Evolutionary conservation across 2,888 invertebrate genomes (phyloP).

Genomic region (Alsophila aescularia): DNA sequence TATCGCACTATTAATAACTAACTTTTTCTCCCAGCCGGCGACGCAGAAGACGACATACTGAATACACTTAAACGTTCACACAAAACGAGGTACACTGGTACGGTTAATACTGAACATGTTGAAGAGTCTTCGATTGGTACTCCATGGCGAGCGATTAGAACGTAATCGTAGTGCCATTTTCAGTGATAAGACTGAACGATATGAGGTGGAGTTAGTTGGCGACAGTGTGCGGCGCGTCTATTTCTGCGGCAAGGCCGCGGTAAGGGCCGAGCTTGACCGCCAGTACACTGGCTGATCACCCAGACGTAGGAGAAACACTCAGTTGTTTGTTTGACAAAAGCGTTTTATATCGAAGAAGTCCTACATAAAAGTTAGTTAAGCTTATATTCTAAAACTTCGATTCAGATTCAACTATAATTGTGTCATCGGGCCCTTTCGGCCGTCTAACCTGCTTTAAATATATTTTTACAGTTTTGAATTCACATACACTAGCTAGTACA

Average conservation of each 20-base stretch:
- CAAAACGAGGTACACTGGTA: constrained; percentile 57
- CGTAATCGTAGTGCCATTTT: constrained; percentile 79
- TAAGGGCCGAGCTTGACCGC: constrained; percentile 63
- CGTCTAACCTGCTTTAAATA: too few relatives aligned
- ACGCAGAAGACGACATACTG: constrained; percentile 75
- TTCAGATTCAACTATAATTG: too few relatives aligned
- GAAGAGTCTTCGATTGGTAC: constrained; percentile 64
- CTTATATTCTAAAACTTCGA: too few relatives aligned
- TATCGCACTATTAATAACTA: constrained; percentile 64
- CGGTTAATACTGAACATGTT: constrained; percentile 56
- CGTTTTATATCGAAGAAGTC: too few relatives aligned
- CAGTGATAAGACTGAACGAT: constrained; percentile 74
- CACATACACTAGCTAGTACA: too few relatives aligned
- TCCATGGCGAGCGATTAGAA: constrained; percentile 63
- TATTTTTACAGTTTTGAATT: too few relatives aligned
- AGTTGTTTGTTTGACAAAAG: neutral
- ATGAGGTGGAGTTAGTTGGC: constrained; percentile 67
- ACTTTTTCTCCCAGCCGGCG: constrained; percentile 71
- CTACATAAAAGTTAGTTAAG: too few relatives aligned
- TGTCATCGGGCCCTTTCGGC: too few relatives aligned
- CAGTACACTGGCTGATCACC: constrained; percentile 21
- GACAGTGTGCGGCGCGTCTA: constrained; percentile 64
- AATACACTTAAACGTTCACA: constrained; percentile 62
- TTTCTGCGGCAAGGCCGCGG: constrained; percentile 73
- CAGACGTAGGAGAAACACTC: neutral